phyloP scores from a whole-genome alignment of 2,113 vertebrate species.

The Labeo catla region DNA sequence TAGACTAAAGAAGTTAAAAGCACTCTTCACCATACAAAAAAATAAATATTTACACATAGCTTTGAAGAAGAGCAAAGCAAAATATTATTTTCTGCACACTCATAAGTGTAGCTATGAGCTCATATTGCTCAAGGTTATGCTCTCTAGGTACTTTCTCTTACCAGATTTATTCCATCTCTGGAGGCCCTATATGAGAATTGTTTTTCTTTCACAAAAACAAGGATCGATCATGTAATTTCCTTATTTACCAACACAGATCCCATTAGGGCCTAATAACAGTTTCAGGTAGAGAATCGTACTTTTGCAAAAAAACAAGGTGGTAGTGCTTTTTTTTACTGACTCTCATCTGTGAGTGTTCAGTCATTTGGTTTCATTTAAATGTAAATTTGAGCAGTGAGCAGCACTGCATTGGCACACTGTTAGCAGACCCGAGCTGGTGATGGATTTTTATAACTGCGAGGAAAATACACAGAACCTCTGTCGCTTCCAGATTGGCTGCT shows the following conservation, averaged over 20 bases:
- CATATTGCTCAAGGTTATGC: conserved; percentile 18
- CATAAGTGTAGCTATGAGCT: neutral
- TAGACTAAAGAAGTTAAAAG: conserved; percentile 11
- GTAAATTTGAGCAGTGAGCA: conserved; percentile 76
- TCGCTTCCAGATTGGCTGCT: neutral
- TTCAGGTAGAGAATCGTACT: conserved; percentile 52
- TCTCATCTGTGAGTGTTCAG: conserved; percentile 74
- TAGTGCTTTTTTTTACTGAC: conserved; percentile 71
- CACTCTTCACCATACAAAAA: neutral
- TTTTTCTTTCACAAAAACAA: conserved; percentile 19
- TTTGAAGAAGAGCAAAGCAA: neutral
- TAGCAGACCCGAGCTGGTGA: conserved; percentile 66
- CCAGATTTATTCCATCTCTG: conserved; percentile 17
- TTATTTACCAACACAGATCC: conserved; percentile 8
- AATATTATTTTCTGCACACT: conserved; percentile 1
- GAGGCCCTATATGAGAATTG: neutral
- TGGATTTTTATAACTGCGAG: conserved; percentile 66
- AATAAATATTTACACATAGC: neutral
- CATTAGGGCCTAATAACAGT: conserved; percentile 56
- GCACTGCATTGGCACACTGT: conserved; percentile 62
- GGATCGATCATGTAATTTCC: conserved; percentile 24
- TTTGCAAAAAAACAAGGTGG: conserved; percentile 58
- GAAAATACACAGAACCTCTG: conserved; percentile 57
- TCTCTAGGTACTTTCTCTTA: neutral
- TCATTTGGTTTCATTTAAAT: conserved; percentile 83